Percentiles rank a stretch among this genome's conserved stretches.
These are phyloP conservation scores for Atethmia centrago DNA, from an alignment of 2,888 invertebrate species.

Conservation along the genomic window DNA sequence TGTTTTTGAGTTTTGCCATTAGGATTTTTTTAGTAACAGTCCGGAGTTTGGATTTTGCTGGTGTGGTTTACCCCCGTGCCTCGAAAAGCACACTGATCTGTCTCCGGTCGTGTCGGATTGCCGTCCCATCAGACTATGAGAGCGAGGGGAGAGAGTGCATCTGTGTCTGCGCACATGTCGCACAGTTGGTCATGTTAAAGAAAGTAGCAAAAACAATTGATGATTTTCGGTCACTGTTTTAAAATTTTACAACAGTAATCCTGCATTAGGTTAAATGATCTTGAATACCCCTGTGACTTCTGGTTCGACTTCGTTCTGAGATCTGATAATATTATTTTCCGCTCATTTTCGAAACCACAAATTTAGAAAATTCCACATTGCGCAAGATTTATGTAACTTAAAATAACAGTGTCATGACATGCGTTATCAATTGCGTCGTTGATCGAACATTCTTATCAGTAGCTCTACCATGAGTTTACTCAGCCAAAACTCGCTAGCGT, in stretches of 20 bases:
- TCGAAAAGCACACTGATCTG: too few relatives aligned
- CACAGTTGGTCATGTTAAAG: not conserved
- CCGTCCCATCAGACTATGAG: too few relatives aligned
- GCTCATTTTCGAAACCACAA: not conserved
- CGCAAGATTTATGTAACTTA: constrained; percentile 28
- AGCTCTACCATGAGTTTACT: too few relatives aligned
- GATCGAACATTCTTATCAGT: constrained; percentile 30
- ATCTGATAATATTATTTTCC: not conserved
- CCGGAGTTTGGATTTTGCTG: too few relatives aligned
- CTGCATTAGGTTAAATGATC: not conserved
- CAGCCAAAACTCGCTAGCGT: too few relatives aligned
- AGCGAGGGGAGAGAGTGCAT: too few relatives aligned
- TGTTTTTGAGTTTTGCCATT: too few relatives aligned
- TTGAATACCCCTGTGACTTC: not conserved
- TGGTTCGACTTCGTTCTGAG: not conserved
- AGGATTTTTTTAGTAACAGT: too few relatives aligned
- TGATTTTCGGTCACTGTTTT: not conserved
- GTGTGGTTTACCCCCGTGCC: too few relatives aligned
- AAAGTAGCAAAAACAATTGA: not conserved
- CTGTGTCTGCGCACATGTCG: too few relatives aligned
- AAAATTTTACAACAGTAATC: not conserved
- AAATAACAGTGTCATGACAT: constrained; percentile 7
- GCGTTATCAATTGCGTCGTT: constrained; percentile 9
- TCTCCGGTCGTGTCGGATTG: too few relatives aligned
- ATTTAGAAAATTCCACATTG: too few relatives aligned